Conservation (phyloP, 2,888 invertebrate genomes). For the Onthophagus sagittarius region DNA sequence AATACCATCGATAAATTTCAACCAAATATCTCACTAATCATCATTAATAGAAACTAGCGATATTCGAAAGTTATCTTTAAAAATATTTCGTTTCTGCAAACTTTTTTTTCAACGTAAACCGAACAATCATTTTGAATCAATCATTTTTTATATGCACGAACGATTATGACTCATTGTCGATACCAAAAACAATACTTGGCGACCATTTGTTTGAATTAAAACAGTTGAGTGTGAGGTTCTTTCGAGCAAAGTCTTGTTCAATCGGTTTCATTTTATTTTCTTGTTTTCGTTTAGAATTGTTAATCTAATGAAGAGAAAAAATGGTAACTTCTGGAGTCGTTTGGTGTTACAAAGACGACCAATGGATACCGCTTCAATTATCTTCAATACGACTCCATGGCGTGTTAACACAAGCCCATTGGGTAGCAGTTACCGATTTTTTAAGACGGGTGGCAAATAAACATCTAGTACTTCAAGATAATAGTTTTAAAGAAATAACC, state of each 20-base stretch:
- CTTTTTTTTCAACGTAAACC: too few relatives aligned
- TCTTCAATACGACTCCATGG: slow-evolving; percentile 65
- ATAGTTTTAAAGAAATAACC: slow-evolving; percentile 46
- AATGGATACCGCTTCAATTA: slow-evolving; percentile 64
- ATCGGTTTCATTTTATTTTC: background rate
- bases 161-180: background rate
- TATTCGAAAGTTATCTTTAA: background rate
- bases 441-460: slow-evolving; percentile 62
- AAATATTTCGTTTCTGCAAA: background rate
- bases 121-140: background rate
- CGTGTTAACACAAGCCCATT: slow-evolving; percentile 62
- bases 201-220: background rate
- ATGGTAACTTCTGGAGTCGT: slow-evolving; percentile 63
- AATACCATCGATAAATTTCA: background rate
- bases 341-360: slow-evolving; percentile 66
- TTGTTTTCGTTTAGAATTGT: background rate
- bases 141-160: background rate
- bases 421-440: slow-evolving; percentile 63
- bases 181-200: background rate
- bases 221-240: background rate
- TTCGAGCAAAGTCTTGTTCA: background rate
- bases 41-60: background rate
- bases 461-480: slow-evolving; percentile 56
- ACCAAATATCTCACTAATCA: background rate
- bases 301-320: slow-evolving; percentile 34